A percentile compares a stretch with the other conserved stretches of the same genome.
phyloP scores from a whole-genome alignment of 2,113 vertebrate species.

The Camelus dromedarius region DNA sequence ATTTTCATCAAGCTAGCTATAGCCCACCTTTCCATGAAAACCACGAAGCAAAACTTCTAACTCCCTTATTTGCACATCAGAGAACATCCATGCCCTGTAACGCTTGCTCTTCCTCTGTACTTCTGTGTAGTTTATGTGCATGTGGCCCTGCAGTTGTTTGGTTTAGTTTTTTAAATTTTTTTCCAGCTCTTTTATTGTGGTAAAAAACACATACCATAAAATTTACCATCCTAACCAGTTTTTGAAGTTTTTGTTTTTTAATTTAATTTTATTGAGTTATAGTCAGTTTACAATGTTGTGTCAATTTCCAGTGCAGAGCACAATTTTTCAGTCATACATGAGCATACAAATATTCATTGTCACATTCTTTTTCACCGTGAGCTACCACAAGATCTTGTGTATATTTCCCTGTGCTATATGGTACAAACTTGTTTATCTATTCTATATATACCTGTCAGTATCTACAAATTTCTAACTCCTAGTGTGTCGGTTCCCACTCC shows the following conservation, averaged over 20 bases:
- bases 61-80: background rate
- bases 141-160: background rate
- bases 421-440: too few relatives aligned
- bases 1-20: background rate
- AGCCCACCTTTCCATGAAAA: background rate
- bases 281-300: too few relatives aligned
- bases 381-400: too few relatives aligned
- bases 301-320: too few relatives aligned
- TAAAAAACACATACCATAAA: background rate
- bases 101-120: background rate
- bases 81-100: background rate
- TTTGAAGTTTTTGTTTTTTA: background rate
- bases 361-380: too few relatives aligned
- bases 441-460: too few relatives aligned
- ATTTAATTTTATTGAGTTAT: too few relatives aligned
- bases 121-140: background rate
- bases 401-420: too few relatives aligned
- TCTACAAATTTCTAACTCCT: too few relatives aligned
- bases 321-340: too few relatives aligned
- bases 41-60: background rate
- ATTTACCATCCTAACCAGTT: background rate
- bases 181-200: background rate
- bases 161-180: background rate
- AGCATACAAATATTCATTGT: too few relatives aligned
- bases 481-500: too few relatives aligned